phyloP scores from a whole-genome alignment of 2,888 invertebrate species.

The Auanema sp. region DNA sequence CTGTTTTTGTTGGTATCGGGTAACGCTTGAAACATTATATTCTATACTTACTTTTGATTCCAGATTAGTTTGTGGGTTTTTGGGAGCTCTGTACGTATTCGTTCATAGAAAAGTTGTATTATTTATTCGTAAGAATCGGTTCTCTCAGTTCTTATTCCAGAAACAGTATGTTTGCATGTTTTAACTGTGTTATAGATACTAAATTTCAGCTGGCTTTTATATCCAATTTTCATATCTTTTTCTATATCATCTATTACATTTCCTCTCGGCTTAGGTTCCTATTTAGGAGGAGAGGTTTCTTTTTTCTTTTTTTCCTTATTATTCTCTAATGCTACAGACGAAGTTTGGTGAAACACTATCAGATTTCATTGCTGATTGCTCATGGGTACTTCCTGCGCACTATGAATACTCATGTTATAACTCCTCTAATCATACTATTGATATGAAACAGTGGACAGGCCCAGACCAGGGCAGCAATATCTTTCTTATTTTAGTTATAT shows the following conservation, averaged over 20 bases:
- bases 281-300: slow-evolving; percentile 69
- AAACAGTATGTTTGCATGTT: slow-evolving; percentile 43
- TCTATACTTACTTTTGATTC: not conserved
- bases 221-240: slow-evolving; percentile 78
- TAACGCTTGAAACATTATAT: slow-evolving; percentile 63
- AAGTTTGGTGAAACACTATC: slow-evolving; percentile 47
- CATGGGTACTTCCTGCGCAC: slow-evolving; percentile 41
- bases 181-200: not conserved
- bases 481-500: slow-evolving; percentile 28
- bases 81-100: slow-evolving; percentile 54
- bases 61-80: slow-evolving; percentile 54
- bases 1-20: slow-evolving; percentile 91
- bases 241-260: slow-evolving; percentile 84
- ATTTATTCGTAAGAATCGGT: slow-evolving; percentile 51
- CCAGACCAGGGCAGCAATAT: slow-evolving; percentile 17
- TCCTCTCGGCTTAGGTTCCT: slow-evolving; percentile 88
- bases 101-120: slow-evolving; percentile 54
- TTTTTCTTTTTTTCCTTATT: not conserved
- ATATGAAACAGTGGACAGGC: slow-evolving; percentile 35
- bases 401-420: slow-evolving; percentile 28
- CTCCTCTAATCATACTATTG: slow-evolving; percentile 6
- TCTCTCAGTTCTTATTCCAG: slow-evolving; percentile 57
- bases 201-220: slow-evolving; percentile 82
- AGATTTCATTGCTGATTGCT: slow-evolving; percentile 56
- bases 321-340: slow-evolving; percentile 30